These are phyloP conservation scores for Thryonomys swinderianus DNA, from an alignment of 2,113 vertebrate genomes.

Conservation along the genomic window DNA sequence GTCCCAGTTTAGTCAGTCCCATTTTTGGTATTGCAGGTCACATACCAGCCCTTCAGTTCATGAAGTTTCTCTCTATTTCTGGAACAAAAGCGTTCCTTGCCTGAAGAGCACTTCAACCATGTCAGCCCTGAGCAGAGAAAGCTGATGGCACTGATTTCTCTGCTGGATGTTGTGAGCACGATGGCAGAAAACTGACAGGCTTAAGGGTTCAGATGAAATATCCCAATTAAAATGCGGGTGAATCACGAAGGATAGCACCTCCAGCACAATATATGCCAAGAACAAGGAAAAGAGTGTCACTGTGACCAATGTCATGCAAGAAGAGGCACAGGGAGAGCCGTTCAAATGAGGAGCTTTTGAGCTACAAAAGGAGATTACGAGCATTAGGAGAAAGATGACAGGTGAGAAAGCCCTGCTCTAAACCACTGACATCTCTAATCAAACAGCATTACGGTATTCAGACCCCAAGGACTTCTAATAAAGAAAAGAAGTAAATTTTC, in stretches of 20 bases:
- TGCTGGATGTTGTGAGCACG: slow-evolving; percentile 50
- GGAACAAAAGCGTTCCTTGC: slow-evolving; percentile 63
- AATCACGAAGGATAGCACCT: slow-evolving; percentile 1
- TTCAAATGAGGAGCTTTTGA: slow-evolving; percentile 45
- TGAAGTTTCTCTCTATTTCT: slow-evolving; percentile 73
- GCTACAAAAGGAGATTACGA: background rate
- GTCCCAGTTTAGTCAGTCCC: slow-evolving; percentile 70
- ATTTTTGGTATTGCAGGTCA: slow-evolving; percentile 72
- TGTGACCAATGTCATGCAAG: background rate
- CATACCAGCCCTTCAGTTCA: slow-evolving; percentile 59
- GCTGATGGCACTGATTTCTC: slow-evolving; percentile 41
- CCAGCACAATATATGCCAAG: background rate
- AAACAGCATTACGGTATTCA: background rate
- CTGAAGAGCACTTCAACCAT: slow-evolving; percentile 51
- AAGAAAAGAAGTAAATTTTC: background rate
- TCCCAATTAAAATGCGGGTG: slow-evolving; percentile 64
- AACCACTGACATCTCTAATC: background rate
- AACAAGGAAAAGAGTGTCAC: background rate
- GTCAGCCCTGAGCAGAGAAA: slow-evolving; percentile 25
- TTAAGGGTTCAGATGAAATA: slow-evolving; percentile 58
- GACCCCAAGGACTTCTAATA: background rate
- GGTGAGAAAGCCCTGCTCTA: background rate
- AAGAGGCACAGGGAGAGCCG: background rate
- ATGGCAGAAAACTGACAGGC: slow-evolving; percentile 45
- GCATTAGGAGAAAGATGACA: background rate